These are phyloP conservation scores for Epirrita christyi DNA, from an alignment of 2,888 invertebrate species.

Conservation along the genomic window DNA sequence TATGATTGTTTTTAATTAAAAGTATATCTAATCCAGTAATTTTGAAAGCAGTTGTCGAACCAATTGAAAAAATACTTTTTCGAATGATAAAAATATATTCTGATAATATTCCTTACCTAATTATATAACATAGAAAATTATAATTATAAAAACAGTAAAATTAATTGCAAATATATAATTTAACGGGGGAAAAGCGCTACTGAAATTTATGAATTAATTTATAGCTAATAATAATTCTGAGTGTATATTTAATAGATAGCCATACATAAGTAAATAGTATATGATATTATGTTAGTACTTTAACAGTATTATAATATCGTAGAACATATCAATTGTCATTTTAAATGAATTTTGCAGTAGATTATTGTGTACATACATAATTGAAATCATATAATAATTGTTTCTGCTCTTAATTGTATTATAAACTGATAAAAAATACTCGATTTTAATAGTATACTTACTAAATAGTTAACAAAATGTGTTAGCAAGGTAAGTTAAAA, in stretches of 20 bases:
- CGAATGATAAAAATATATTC: conserved; percentile 9
- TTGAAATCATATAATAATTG: neutral
- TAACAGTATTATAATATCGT: conserved; percentile 51
- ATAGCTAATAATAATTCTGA: conserved; percentile 6
- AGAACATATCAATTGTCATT: conserved; percentile 58
- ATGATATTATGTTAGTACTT: conserved; percentile 15
- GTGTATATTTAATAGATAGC: conserved; percentile 29
- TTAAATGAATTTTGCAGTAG: conserved; percentile 34
- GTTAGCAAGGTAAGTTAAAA: too few relatives aligned
- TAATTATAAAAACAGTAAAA: conserved; percentile 15
- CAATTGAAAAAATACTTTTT: neutral
- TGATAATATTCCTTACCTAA: conserved; percentile 3
- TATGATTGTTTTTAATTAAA: too few relatives aligned
- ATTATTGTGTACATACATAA: conserved; percentile 4
- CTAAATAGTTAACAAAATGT: neutral
- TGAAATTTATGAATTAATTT: conserved; percentile 58
- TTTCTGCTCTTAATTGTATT: neutral
- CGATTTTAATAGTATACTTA: conserved; percentile 7
- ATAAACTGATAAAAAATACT: conserved; percentile 5
- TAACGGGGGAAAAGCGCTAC: conserved; percentile 83
- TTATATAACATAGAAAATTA: conserved; percentile 7
- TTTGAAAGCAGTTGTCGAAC: neutral
- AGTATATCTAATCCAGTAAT: neutral
- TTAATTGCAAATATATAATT: conserved; percentile 34
- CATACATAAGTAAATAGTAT: conserved; percentile 31